These are phyloP conservation scores for Argopecten irradians DNA, from an alignment of 1,140 invertebrate species.

Conservation along the genomic window DNA sequence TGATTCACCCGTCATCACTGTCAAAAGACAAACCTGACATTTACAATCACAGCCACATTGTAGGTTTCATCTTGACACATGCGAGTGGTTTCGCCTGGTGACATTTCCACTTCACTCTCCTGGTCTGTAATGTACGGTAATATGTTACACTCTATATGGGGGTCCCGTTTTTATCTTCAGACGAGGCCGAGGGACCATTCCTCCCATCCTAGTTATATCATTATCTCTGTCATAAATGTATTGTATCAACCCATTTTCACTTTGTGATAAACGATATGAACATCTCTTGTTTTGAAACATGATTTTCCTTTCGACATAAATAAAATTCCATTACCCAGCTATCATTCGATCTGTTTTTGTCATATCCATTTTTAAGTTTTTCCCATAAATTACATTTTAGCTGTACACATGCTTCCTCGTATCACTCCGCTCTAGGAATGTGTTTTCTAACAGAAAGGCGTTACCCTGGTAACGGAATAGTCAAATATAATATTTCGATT, in stretches of 20 bases:
- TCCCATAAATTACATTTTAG: too few species aligned
- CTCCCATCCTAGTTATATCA: background rate
- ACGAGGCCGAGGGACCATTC: background rate
- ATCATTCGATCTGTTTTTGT: background rate
- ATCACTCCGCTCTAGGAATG: too few species aligned
- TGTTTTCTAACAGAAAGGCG: too few species aligned
- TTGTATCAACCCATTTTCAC: background rate
- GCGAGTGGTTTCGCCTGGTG: background rate
- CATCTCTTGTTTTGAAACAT: background rate
- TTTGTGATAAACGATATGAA: background rate
- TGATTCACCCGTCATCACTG: background rate
- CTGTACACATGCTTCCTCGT: background rate
- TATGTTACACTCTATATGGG: background rate
- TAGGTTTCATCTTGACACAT: slow-evolving; percentile 10
- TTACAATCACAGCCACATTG: background rate
- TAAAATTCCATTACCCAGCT: background rate
- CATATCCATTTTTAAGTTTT: too few species aligned
- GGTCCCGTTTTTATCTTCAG: background rate
- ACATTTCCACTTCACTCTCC: background rate
- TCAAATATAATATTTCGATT: too few species aligned
- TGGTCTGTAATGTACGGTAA: background rate
- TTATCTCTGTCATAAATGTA: background rate
- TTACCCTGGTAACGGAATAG: too few species aligned
- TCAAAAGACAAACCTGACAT: background rate
- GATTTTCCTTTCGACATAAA: background rate